Conservation (phyloP, 2,113 vertebrate species). For the Otus sunia region DNA sequence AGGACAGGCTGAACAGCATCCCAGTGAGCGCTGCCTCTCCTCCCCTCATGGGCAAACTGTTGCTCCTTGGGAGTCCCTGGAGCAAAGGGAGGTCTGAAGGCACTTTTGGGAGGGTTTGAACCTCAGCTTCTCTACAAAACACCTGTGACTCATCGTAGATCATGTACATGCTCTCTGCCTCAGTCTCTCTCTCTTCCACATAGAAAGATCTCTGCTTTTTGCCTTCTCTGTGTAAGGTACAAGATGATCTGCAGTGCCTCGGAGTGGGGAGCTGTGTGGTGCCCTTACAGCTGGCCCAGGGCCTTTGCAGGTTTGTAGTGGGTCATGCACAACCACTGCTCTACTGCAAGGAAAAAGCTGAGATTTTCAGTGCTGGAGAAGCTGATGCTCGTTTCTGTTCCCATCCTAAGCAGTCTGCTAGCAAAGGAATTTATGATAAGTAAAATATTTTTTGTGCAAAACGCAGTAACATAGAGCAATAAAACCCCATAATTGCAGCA, state of each 20-base stretch:
- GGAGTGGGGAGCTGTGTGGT: accelerated
- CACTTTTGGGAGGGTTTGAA: neutral
- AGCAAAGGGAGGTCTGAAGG: neutral
- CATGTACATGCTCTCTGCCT: accelerated
- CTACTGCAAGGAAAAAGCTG: neutral
- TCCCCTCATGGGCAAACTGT: accelerated
- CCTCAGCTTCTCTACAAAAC: neutral
- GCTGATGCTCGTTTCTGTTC: neutral
- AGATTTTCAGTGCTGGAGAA: neutral
- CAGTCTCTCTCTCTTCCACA: neutral
- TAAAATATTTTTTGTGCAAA: constrained; percentile 48
- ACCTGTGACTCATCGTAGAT: neutral
- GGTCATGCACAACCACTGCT: neutral
- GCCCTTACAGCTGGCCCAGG: neutral
- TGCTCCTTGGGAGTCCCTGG: neutral
- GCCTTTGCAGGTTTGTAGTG: neutral
- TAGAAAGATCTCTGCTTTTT: neutral
- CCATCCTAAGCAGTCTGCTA: neutral
- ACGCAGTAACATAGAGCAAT: constrained; percentile 24
- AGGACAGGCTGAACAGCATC: neutral
- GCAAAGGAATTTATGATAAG: constrained; percentile 39
- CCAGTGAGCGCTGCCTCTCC: neutral
- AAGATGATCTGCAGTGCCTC: neutral
- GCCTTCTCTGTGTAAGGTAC: neutral
- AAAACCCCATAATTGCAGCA: constrained; percentile 49